These are phyloP conservation scores for Leptoteleia sp. DNA, from an alignment of 1,140 invertebrate genomes.

Conservation along the genomic window DNA sequence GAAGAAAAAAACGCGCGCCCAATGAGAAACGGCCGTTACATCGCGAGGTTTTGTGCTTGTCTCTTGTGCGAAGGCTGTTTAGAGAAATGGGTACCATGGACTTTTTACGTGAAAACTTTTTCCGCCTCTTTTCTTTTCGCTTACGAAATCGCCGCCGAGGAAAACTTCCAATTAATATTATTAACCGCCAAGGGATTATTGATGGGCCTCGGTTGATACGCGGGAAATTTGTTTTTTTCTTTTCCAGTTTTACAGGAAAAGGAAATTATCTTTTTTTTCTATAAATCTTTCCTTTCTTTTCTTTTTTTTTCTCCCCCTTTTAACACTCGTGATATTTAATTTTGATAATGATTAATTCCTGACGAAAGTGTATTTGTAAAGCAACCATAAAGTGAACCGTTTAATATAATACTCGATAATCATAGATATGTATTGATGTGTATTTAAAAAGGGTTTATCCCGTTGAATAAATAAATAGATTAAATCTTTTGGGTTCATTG, in stretches of 20 bases:
- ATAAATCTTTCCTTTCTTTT: no score
- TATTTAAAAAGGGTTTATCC: no score
- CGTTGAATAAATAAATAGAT: no score
- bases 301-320: no score
- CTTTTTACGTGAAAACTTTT: conserved; percentile 3
- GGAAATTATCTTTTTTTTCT: conserved; percentile 7
- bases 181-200: conserved; percentile 5
- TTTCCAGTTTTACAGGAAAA: no score
- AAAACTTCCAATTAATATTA: conserved; percentile 4
- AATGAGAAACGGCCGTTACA: conserved; percentile 22
- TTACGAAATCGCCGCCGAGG: conserved; percentile 6
- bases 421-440: no score
- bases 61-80: conserved; percentile 10
- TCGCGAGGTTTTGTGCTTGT: conserved; percentile 10
- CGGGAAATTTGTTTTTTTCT: neutral
- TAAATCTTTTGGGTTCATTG: no score
- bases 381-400: no score
- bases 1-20: conserved; percentile 23
- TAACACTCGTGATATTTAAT: no score
- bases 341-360: no score
- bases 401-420: no score
- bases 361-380: no score
- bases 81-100: conserved; percentile 18
- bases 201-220: neutral
- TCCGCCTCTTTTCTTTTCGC: neutral